Conservation (phyloP, 2,888 invertebrate species). For the Trachelus stipa region DNA sequence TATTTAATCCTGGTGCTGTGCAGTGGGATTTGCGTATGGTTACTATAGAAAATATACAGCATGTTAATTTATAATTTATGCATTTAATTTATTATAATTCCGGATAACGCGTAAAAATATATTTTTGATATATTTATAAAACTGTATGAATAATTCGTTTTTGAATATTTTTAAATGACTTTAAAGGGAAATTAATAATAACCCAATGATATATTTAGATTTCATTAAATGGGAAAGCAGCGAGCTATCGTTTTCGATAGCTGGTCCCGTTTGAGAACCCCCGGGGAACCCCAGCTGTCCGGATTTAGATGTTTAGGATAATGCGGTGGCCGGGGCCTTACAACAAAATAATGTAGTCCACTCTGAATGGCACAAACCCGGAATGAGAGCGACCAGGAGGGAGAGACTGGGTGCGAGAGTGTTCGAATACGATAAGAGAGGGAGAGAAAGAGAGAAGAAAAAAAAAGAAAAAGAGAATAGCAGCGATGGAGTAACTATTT, state of each 20-base stretch:
- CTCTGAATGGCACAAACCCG: conserved; percentile 54
- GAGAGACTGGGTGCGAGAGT: conserved; percentile 16
- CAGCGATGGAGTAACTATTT: conserved; percentile 53
- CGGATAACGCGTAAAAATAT: not conserved
- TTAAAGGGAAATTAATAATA: not conserved
- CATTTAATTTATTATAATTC: not conserved
- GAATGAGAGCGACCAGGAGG: conserved; percentile 41
- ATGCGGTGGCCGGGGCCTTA: conserved; percentile 60
- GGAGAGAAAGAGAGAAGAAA: conserved; percentile 13
- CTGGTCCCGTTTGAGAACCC: conserved; percentile 48
- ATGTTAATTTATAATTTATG: not conserved
- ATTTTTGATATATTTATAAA: not conserved
- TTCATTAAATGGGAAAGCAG: not conserved
- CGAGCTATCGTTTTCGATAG: not conserved
- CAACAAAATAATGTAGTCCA: conserved; percentile 65
- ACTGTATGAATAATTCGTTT: not conserved
- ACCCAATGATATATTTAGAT: not conserved
- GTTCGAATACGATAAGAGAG: not conserved
- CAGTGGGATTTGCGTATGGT: not conserved
- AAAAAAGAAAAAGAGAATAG: conserved; percentile 27
- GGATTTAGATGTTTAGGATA: conserved; percentile 68
- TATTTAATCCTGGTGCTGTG: not conserved
- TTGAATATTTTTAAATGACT: not conserved
- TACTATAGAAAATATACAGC: not conserved
- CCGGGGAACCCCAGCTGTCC: conserved; percentile 60